Evolutionary conservation across 2,888 invertebrate species (phyloP).

Genomic region (Tenthredo distinguenda): DNA sequence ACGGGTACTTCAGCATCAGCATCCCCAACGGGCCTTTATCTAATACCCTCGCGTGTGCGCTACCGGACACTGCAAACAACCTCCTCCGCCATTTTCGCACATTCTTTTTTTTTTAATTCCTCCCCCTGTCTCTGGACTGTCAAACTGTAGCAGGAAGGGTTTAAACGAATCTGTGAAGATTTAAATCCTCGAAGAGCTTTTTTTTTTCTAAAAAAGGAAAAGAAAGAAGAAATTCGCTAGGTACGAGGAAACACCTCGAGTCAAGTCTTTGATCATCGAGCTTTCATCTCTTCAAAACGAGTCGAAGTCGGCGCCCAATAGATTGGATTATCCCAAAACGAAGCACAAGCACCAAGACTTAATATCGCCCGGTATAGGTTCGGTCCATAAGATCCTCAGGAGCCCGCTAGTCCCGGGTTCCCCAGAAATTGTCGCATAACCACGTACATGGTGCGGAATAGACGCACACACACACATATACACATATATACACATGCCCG

Average conservation of each 20-base stretch:
- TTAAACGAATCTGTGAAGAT: neutral
- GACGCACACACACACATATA: slow-evolving; percentile 43
- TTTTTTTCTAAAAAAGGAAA: neutral
- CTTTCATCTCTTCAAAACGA: neutral
- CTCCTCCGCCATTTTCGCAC: neutral
- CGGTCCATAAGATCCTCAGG: slow-evolving; percentile 22
- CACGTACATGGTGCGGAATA: slow-evolving; percentile 55
- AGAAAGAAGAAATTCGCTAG: neutral
- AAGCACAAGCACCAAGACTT: slow-evolving; percentile 36
- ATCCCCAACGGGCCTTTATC: slow-evolving; percentile 67
- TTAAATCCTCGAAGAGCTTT: neutral
- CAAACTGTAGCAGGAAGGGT: neutral
- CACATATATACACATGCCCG: slow-evolving; percentile 21
- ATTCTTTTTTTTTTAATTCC: neutral
- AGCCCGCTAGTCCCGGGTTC: neutral
- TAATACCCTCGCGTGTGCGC: slow-evolving; percentile 33
- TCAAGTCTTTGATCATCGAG: neutral
- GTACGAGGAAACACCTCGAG: neutral
- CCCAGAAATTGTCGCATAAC: slow-evolving; percentile 58
- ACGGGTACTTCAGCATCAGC: slow-evolving; percentile 66
- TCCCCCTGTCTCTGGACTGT: neutral
- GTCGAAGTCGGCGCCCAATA: neutral
- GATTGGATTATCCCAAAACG: slow-evolving; percentile 32
- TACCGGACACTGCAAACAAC: slow-evolving; percentile 23
- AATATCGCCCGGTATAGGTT: neutral